Evolutionary conservation across 2,797 vertebrate genomes (phyloP), one percentile per base, ranked within the genome.

Genomic region (Acanthurus tractus): DNA sequence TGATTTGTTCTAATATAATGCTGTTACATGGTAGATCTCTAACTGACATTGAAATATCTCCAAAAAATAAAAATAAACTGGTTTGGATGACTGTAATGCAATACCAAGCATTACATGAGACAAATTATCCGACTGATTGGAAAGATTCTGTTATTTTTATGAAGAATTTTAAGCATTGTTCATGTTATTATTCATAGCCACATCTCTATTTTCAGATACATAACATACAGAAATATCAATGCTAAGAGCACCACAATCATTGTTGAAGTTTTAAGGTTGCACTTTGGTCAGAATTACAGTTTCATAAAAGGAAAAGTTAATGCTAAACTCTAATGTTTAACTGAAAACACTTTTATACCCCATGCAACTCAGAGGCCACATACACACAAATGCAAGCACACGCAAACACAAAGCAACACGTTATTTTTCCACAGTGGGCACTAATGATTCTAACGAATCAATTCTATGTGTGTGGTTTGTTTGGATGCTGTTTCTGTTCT

Each of bases 401-500:
- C 17, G 57, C 45, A 40, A 64, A 79, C 40, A 69, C 56, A 79
- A 45, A 72, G 38, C 64, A 45, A n/a, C 13, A 25, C 25, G 3
- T 34, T 34, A 34, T 34, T 34, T 53, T 56, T 53, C 17, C 61
- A 4, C 17, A 49, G 54, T 12, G 12, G 38, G 58, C 13, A 23
- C 52, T 56, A 52, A 75, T 64, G 36, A 72, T 11, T 57, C 13
- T 18, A 61, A 71, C 80, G 44, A 75, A 82, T 59, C 52, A 45
- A 46, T 42, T 56, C 38, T 50, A 29, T 57, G 23, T 52, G 52
- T 36, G 29, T 2, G 0, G 17, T 62, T 76, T 74, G 77, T 71
- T 86, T 76, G 62, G 63, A 69, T 57, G 68, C 57, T 70, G 69
- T 57, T 63, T 56, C 64, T 76, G 56, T 46, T 79, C 44, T 53